Evolutionary conservation across 2,113 vertebrate species (phyloP).

Genomic region (Megaceryle torquata): DNA sequence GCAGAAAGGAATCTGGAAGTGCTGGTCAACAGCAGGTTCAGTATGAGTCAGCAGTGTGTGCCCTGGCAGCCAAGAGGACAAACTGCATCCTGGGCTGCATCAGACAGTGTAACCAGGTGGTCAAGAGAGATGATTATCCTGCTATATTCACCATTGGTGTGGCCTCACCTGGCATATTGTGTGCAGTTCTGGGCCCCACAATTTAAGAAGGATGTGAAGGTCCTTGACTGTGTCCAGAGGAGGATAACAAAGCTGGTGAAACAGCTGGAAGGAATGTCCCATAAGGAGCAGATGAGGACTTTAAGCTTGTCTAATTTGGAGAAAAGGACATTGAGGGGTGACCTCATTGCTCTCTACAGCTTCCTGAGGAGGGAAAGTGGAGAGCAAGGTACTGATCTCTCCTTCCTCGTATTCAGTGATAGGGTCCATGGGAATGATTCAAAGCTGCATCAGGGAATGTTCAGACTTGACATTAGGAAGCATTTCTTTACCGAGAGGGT

Average conservation of each 20-base stretch:
- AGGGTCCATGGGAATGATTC: neutral
- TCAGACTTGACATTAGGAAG: neutral
- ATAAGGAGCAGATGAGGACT: neutral
- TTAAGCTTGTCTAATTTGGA: neutral
- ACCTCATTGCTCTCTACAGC: neutral
- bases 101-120: neutral
- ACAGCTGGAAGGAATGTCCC: neutral
- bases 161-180: neutral
- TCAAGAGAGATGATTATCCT: neutral
- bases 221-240: neutral
- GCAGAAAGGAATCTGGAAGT: neutral
- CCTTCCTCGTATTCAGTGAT: neutral
- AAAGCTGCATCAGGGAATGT: neutral
- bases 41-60: accelerated
- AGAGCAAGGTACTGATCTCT: neutral
- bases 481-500: neutral
- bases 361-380: neutral
- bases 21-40: neutral
- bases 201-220: neutral
- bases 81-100: neutral
- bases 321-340: neutral
- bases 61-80: neutral
- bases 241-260: neutral
- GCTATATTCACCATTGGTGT: neutral
- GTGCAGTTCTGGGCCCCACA: neutral